Conservation (phyloP, 1,140 invertebrate species). For the Pseudomyrmex gracilis region DNA sequence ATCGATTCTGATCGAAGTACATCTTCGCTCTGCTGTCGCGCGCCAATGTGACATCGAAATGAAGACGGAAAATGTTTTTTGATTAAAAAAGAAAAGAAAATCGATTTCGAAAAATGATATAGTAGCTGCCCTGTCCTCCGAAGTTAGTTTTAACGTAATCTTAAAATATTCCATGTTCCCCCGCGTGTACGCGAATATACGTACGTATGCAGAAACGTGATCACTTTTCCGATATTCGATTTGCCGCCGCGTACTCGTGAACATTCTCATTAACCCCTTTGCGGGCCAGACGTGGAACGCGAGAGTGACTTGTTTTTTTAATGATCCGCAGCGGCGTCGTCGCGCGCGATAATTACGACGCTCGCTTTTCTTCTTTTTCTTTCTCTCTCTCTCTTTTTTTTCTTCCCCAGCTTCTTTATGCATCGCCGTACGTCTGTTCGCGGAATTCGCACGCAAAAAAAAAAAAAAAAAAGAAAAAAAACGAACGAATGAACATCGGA, state of each 20-base stretch:
- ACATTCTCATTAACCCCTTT: slow-evolving; percentile 51
- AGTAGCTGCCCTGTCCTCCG: not conserved
- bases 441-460: not conserved
- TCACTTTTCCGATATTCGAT: slow-evolving; percentile 58
- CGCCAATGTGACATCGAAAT: too few relatives aligned
- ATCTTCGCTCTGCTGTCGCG: too few relatives aligned
- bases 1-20: too few relatives aligned
- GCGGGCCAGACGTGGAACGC: slow-evolving; percentile 5
- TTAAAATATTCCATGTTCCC: slow-evolving; percentile 54
- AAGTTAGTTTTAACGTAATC: slow-evolving; percentile 57
- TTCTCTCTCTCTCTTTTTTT: not conserved
- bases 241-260: slow-evolving; percentile 21
- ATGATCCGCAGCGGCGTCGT: slow-evolving; percentile 35
- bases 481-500: not conserved
- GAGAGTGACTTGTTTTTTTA: slow-evolving; percentile 42
- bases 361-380: not conserved
- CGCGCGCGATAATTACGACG: slow-evolving; percentile 38
- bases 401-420: not conserved
- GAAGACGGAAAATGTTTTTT: too few relatives aligned
- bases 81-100: too few relatives aligned
- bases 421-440: not conserved
- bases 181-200: slow-evolving; percentile 13
- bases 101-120: too few relatives aligned
- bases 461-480: not conserved
- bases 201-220: slow-evolving; percentile 37